Evolutionary conservation across 2,113 vertebrate genomes (phyloP), one percentile per base, ranked within the genome.

Genomic region (Dendrocopos noguchii): DNA sequence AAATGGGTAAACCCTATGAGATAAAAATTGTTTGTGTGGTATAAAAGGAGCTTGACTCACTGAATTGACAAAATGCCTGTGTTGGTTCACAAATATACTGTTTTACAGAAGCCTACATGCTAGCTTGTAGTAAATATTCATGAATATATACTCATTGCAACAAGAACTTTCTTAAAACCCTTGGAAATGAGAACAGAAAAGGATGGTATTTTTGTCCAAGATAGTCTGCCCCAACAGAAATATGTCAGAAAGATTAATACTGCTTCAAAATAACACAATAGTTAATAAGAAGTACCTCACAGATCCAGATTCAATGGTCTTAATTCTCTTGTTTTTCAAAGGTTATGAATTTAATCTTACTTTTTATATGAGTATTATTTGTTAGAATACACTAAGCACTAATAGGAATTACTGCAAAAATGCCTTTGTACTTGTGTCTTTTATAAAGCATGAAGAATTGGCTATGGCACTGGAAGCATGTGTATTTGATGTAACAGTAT

Each of bases 391-490:
- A 59, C 24, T 88, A 93, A 88, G 59, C 63, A 57, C 67, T 92
- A 76, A 50, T 7, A 75, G 29, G 50, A 80, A 90, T 83, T 77
- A 94, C 47, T 76, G 65, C 8, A 86, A 91, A 94, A 90, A 70
- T 61, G 17, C 71, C 65, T 88, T 89, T 76, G 39, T 93, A 33
- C 33, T 73, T 65, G 20, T 74, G 75, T 72, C 27, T 47, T 90
- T 82, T 59, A 50, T 25, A 77, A 85, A 92, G 47, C 55, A 73
- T 13, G 60, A 75, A 61, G 44, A 80, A 80, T 70, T 87, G 44
- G 18, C 33, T 2, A 0, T 66, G 80, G 87, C 50, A 79, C 64
- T 82, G 2, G 4, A 80, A 94, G 39, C 10, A 28, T 11, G 11
- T 60, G 31, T 72, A 60, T 84, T 91, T 84, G 47, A 76, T 74